Evolutionary conservation across 1,140 invertebrate species (phyloP).

Genomic region (Procambarus virginalis): DNA sequence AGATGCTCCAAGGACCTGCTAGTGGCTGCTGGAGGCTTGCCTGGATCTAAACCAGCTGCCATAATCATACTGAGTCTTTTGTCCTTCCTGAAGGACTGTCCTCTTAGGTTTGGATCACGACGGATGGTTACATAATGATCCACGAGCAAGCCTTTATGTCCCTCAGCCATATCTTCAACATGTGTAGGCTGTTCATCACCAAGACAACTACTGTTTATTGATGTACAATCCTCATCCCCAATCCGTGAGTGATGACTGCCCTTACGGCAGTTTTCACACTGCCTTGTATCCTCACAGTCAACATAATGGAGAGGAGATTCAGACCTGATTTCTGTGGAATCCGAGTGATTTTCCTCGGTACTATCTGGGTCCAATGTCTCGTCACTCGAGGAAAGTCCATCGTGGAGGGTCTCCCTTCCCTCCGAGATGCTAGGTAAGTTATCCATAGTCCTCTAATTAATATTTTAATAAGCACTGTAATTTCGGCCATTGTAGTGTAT

Average conservation of each 20-base stretch:
- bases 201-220: slow-evolving; percentile 36
- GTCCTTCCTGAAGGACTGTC: slow-evolving; percentile 33
- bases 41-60: slow-evolving; percentile 33
- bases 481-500: not conserved
- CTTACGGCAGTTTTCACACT: slow-evolving; percentile 31
- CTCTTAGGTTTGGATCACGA: slow-evolving; percentile 7
- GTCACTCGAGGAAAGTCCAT: slow-evolving; percentile 17
- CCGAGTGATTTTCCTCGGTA: not conserved
- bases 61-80: slow-evolving; percentile 38
- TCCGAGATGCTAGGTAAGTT: slow-evolving; percentile 41
- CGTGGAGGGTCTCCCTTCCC: slow-evolving; percentile 7
- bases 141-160: not conserved
- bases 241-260: slow-evolving; percentile 4
- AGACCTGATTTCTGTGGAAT: slow-evolving; percentile 19
- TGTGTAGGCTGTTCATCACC: slow-evolving; percentile 17
- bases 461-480: not conserved
- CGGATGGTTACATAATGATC: slow-evolving; percentile 46
- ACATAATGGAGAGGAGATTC: slow-evolving; percentile 62
- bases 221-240: slow-evolving; percentile 25
- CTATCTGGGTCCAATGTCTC: slow-evolving; percentile 26
- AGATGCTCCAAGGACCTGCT: slow-evolving; percentile 54
- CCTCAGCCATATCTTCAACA: slow-evolving; percentile 5
- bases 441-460: slow-evolving; percentile 25
- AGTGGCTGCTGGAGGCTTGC: slow-evolving; percentile 33
- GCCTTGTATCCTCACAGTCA: slow-evolving; percentile 58